These are phyloP conservation scores for Tetragonula clypearis DNA, from an alignment of 1,140 invertebrate genomes.

Conservation along the genomic window DNA sequence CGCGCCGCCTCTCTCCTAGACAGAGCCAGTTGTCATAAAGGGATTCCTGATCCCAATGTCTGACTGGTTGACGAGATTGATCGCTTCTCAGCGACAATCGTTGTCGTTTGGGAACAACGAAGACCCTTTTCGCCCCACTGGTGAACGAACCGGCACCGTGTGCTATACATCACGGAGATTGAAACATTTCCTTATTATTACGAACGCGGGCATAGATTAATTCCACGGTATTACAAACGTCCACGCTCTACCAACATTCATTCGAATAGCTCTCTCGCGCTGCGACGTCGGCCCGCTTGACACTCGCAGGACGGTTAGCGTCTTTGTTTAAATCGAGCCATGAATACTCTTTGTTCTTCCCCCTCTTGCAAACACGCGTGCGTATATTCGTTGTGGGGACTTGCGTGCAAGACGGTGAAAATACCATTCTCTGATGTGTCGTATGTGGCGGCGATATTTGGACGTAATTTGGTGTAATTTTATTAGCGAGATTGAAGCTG, in stretches of 20 bases:
- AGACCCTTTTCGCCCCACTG: constrained; percentile 58
- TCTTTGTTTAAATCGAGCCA: constrained; percentile 78
- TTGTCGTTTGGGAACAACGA: constrained; percentile 55
- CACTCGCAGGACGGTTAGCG: constrained; percentile 47
- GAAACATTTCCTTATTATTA: constrained; percentile 83
- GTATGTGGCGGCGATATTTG: not conserved
- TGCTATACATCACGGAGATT: constrained; percentile 81
- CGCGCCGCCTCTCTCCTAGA: not conserved
- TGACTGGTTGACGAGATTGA: constrained; percentile 69
- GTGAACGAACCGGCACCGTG: constrained; percentile 57
- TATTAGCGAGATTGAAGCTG: not conserved
- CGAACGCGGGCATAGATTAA: constrained; percentile 81
- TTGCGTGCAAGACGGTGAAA: not conserved
- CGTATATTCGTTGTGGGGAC: not conserved
- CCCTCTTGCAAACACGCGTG: constrained; percentile 3
- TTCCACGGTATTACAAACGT: constrained; percentile 74
- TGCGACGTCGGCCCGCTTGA: constrained; percentile 47
- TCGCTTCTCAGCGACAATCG: constrained; percentile 62
- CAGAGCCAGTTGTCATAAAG: constrained; percentile 41
- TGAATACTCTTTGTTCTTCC: constrained; percentile 49
- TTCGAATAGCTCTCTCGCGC: constrained; percentile 44
- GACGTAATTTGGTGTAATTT: not conserved
- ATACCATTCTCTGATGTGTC: not conserved
- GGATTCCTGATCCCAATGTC: constrained; percentile 56
- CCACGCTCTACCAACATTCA: constrained; percentile 57